Evolutionary conservation across 2,113 vertebrate species (phyloP).

Genomic region (Lampris megalopsis): DNA sequence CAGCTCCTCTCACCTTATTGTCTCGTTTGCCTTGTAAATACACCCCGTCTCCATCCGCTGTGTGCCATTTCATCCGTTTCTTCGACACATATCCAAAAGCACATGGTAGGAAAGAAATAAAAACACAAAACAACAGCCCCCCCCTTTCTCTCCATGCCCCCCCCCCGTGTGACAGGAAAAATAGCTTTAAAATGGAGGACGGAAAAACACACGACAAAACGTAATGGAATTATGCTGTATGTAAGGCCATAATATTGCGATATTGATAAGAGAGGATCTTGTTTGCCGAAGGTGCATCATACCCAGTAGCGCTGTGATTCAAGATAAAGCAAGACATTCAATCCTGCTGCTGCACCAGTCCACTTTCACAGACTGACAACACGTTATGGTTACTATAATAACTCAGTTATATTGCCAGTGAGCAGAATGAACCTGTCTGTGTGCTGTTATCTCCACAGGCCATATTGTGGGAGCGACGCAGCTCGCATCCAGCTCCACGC

Average conservation of each 20-base stretch:
- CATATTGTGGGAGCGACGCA: slow-evolving; percentile 66
- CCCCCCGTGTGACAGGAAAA: slow-evolving; percentile 55
- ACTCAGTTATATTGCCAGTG: slow-evolving; percentile 40
- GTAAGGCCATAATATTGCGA: slow-evolving; percentile 67
- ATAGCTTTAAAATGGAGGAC: slow-evolving; percentile 57
- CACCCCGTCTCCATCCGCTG: too few species aligned
- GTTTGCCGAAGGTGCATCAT: slow-evolving; percentile 66
- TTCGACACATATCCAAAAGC: slow-evolving; percentile 31
- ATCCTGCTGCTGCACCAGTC: slow-evolving; percentile 46
- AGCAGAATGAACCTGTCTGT: slow-evolving; percentile 59
- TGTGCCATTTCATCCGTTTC: neutral
- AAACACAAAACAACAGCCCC: slow-evolving; percentile 32
- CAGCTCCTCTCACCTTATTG: too few species aligned
- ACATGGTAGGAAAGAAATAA: slow-evolving; percentile 53
- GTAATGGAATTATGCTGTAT: slow-evolving; percentile 66
- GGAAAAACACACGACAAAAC: slow-evolving; percentile 15
- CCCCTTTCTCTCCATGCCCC: slow-evolving; percentile 40
- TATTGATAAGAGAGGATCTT: slow-evolving; percentile 71
- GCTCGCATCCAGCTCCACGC: slow-evolving; percentile 48
- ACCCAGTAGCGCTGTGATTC: slow-evolving; percentile 73
- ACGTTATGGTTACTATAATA: slow-evolving; percentile 25
- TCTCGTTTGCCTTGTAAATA: too few species aligned
- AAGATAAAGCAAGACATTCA: slow-evolving; percentile 68
- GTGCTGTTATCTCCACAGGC: slow-evolving; percentile 65
- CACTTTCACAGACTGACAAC: slow-evolving; percentile 46